Base-by-base conservation (phyloP, 2,113 vertebrate species). In the Spizaetus ornatus region DNA sequence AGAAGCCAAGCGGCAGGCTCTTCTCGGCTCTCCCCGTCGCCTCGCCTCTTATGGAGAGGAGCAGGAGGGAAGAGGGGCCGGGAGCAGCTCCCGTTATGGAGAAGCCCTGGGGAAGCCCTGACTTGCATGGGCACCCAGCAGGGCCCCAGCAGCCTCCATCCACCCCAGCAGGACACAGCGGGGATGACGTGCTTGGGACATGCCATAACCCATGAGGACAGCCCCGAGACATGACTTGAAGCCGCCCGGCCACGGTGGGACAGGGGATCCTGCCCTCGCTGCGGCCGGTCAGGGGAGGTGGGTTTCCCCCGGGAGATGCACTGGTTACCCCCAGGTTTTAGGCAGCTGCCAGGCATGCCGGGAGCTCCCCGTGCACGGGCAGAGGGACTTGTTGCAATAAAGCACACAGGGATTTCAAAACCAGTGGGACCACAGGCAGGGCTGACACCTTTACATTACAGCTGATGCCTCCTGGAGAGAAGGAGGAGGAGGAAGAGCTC, bases 21-120 rank as follows among this genome's bases (percentile, higher is more conserved):
- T 81, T 82, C 91, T 83, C 59, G 26, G 86, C 78, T 71, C 88
- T 94, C 50, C 77, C 86, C 7, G 21, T 19, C 16, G 22, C 81
- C 94, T 82, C 82, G 80, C 97, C 97, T 97, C 95, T 97, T 97
- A 97, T 95, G 97, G 97, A 95, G 95, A 59, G 90, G 92, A 96
- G 88, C 88, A 29, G 82, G 77, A 93, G 95, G 95, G 94, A 72
- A 87, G 90, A 88, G 38, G 48, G 59, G 36, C 83, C 20, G 9
- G 90, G 73, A 91, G 93, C 86, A 56, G 83, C 90, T 96, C 97
- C 97, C 15, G 48, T 96, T 97, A 97, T 91, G 97, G 97, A 96
- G 93, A 97, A 79, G 78, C 85, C 76, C 43, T 23, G 91, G 96
- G 97, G 95, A 93, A 96, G 8, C 93, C 97, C 96, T 86, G 61